Conservation (phyloP, 2,797 vertebrate species). For the Cynopterus sphinx region DNA sequence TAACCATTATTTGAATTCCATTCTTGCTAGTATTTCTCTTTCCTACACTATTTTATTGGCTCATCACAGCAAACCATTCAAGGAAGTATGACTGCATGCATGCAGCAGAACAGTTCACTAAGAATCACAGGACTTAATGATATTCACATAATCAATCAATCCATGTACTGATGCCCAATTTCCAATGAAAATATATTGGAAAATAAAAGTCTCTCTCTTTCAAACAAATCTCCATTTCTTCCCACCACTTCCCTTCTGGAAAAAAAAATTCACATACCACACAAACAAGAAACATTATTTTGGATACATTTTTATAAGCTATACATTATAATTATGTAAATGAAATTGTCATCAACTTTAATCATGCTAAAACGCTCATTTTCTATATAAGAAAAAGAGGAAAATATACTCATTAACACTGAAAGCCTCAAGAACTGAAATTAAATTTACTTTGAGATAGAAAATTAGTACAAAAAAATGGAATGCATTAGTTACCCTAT, state of each 20-base stretch:
- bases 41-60: neutral
- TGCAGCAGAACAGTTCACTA: neutral
- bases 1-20: neutral
- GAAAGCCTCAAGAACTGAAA: conserved; percentile 76
- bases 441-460: conserved; percentile 79
- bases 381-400: conserved; percentile 77
- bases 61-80: neutral
- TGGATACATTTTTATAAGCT: conserved; percentile 79
- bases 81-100: neutral
- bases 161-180: neutral
- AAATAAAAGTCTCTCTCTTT: neutral
- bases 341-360: conserved; percentile 79
- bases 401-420: conserved; percentile 83
- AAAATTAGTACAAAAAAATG: conserved; percentile 71
- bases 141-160: neutral
- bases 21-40: neutral
- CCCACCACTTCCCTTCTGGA: neutral
- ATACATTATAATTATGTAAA: conserved; percentile 84
- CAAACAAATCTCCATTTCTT: neutral
- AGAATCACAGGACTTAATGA: neutral
- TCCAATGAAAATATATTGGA: neutral
- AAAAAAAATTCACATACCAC: neutral
- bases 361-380: conserved; percentile 81
- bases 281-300: conserved; percentile 54
- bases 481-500: conserved; percentile 20